Evolutionary conservation across 2,888 invertebrate species (phyloP), one percentile per base, ranked within the genome.

Genomic region (Adelognathus sp.): DNA sequence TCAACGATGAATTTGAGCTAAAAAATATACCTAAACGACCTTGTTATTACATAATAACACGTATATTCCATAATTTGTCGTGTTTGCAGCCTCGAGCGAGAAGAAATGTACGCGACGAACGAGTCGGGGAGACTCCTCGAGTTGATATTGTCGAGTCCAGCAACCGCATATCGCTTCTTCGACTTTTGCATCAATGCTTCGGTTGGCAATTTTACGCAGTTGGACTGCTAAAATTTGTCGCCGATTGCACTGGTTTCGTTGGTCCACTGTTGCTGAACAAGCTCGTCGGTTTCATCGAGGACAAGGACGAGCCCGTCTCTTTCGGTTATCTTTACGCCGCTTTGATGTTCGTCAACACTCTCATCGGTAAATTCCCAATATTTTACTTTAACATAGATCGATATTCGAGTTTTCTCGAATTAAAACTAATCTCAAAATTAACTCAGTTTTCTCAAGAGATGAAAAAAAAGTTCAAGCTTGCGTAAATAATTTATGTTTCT

Each of bases 211-310:
- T 97, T 92, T 97, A 97, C 88, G 93, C 95, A 46, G 94, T 98
- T 85, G 98, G 98, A 33, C 87, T 97, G 71, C 91, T 98, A 9
- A 97, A 97, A 91, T 93, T 99, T 50, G 88, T 96, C 3, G 95
- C 97, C 0, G 99, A 99, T 89, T 93, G 94, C 86, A 93, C 96
- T 1, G 96, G 96, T 1, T 99, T 99, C 92, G 96, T 96, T 18
- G 97, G 97, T 0, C 99, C 99, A 0, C 91, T 99, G 76, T 92
- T 99, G 33, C 93, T 99, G 0, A 97, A 97, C 88, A 94, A 93
- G 86, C 92, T 99, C 29, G 95, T 99, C 1, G 92, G 93, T 24
- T 97, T 95, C 88, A 95, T 97, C 77, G 96, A 97, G 90, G 94
- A 95, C 84, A 94, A 94, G 83, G 92, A 93, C 29, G 95, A 96